Percentiles rank a stretch among this genome's conserved stretches.
These are phyloP conservation scores for Drosophila pseudoobscura DNA, from an alignment of 1,140 invertebrate species.

Conservation along the genomic window DNA sequence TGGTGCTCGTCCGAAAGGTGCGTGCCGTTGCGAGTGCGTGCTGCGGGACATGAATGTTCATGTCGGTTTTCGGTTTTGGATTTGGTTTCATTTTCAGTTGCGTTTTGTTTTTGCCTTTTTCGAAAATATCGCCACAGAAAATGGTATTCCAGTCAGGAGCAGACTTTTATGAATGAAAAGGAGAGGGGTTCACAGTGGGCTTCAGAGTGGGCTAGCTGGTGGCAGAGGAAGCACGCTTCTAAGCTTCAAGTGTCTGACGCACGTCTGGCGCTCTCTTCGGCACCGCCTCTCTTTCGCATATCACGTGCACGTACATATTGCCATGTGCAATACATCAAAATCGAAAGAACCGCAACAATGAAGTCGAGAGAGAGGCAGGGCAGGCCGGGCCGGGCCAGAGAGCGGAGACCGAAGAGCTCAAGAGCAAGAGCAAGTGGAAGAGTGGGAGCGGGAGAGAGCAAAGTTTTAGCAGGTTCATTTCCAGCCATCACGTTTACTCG, in stretches of 20 bases:
- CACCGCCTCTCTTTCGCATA: conserved; percentile 23
- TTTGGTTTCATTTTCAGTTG: conserved; percentile 61
- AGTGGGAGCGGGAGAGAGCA: not conserved
- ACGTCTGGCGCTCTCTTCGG: conserved; percentile 27
- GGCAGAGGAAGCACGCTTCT: conserved; percentile 21
- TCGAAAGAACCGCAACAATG: conserved; percentile 38
- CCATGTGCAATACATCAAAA: conserved; percentile 1
- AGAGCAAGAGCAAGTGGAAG: no score
- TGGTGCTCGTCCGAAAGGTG: not conserved
- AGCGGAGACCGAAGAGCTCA: no score
- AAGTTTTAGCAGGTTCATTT: conserved; percentile 37
- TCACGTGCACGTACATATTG: conserved; percentile 14
- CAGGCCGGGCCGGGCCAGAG: no score
- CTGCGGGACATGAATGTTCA: conserved; percentile 71
- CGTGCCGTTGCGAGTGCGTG: conserved; percentile 63
- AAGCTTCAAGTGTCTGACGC: conserved; percentile 41
- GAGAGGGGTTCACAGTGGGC: conserved; percentile 1
- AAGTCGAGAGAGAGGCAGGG: not conserved
- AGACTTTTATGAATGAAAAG: conserved; percentile 70
- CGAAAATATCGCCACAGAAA: conserved; percentile 43
- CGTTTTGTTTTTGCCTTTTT: conserved; percentile 70
- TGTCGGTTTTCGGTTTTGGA: conserved; percentile 57
- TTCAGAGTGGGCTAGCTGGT: no score
- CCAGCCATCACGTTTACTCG: conserved; percentile 78
- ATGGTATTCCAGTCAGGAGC: conserved; percentile 75